Evolutionary conservation across 2,888 invertebrate species (phyloP), one percentile per base, ranked within the genome.

Genomic region (Peribatodes rhomboidaria): DNA sequence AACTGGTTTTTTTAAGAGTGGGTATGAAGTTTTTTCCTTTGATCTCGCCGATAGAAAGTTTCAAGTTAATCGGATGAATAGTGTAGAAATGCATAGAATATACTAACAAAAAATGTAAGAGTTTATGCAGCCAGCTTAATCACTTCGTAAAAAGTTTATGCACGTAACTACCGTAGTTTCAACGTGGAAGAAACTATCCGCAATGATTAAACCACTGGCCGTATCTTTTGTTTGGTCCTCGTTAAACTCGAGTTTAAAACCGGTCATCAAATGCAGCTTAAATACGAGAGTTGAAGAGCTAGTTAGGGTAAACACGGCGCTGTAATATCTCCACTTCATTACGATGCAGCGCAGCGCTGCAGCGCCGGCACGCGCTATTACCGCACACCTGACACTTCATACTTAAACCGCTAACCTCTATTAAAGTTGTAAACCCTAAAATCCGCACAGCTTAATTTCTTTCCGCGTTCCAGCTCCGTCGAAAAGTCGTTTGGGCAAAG

Each of bases 401-500:
- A 80, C 75, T 76, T 78, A 82, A 86, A 85, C 83, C 79, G 76
- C 77, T 77, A 77, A 81, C 81, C 80, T 72, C 80, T 80, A 85
- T 85, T 86, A 83, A 86, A 83, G 75, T 83, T 81, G 80, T 82
- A 79, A 85, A 81, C 82, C 82, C 85, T 82, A 80, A 88, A 89
- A 89, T 85, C 85, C 84, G 79, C 79, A 80, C 78, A 82, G 84
- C 89, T 86, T 88, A 89, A 90, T 88, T 89, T 89, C 88, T 90
- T 90, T 89, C 79, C 86, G 84, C 86, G 86, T 86, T 84, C 81
- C 80, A 71, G 81, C 82, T 85, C 84, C 81, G 85, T 86, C 82
- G 77, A 81, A 87, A 89, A 89, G 87, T 88, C 89, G 85, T 90
- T 90, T 84, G 82, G 81, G 80, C 82, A 86, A 88, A 91, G 88